Conservation (phyloP, 2,797 vertebrate species). For the Clamator glandarius region DNA sequence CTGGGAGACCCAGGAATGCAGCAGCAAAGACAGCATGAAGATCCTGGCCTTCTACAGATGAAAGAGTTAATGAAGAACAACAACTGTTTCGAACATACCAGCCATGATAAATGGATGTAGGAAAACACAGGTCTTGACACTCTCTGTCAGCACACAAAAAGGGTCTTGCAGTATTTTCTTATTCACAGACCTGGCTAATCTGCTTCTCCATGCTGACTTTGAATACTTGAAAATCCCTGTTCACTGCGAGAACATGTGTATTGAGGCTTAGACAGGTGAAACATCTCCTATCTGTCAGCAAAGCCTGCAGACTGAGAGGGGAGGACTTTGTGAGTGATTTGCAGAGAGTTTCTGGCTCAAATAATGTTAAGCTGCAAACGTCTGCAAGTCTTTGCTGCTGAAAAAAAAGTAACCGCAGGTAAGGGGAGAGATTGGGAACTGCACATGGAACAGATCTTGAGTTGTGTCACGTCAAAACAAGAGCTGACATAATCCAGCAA, state of each 20-base stretch:
- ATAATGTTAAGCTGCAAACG: not conserved
- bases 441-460: not conserved
- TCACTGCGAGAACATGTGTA: conserved; percentile 20
- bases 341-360: not conserved
- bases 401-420: not conserved
- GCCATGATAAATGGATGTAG: conserved; percentile 62
- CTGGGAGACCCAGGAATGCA: not conserved
- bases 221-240: not conserved
- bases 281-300: conserved; percentile 34
- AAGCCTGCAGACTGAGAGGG: not conserved
- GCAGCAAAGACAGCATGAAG: conserved; percentile 6
- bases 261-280: conserved; percentile 47
- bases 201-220: not conserved
- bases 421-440: not conserved
- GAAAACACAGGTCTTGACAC: conserved; percentile 64
- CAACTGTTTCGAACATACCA: conserved; percentile 44
- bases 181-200: not conserved
- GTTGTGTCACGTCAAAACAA: not conserved
- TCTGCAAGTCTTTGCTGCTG: not conserved
- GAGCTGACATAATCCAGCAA: not conserved
- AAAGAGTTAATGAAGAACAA: conserved; percentile 46
- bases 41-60: conserved; percentile 7
- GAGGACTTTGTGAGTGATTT: not conserved
- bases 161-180: not conserved
- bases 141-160: conserved; percentile 12